phyloP scores from a whole-genome alignment of 1,140 invertebrate genomes.

The Drosophila melanogaster region Release_6_plus_ISO1_MT NT_033779.5:8757001-8757500 shows the following conservation, averaged over 20 bases:
- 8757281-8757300: not conserved
- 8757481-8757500: conserved; percentile 61
- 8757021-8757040: too few relatives aligned
- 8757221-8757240: conserved; percentile 8
- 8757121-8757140: too few relatives aligned
- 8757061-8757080: too few relatives aligned
- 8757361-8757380: not conserved
- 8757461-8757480: conserved; percentile 52
- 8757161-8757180: not conserved
- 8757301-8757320: not conserved
- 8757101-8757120: too few relatives aligned
- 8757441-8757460: conserved; percentile 19
- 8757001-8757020: not conserved
- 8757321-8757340: not conserved
- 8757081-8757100: too few relatives aligned
- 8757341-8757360: conserved; percentile 9
- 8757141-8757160: too few relatives aligned
- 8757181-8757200: not conserved
- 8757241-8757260: conserved; percentile 9
- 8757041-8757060: too few relatives aligned
- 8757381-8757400: not conserved
- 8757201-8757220: conserved; percentile 1
- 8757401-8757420: conserved; percentile 1
- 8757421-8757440: not conserved
- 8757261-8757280: conserved; percentile 27